phyloP scores from a whole-genome alignment of 2,888 invertebrate species.

The Mythimna lalbum region DNA sequence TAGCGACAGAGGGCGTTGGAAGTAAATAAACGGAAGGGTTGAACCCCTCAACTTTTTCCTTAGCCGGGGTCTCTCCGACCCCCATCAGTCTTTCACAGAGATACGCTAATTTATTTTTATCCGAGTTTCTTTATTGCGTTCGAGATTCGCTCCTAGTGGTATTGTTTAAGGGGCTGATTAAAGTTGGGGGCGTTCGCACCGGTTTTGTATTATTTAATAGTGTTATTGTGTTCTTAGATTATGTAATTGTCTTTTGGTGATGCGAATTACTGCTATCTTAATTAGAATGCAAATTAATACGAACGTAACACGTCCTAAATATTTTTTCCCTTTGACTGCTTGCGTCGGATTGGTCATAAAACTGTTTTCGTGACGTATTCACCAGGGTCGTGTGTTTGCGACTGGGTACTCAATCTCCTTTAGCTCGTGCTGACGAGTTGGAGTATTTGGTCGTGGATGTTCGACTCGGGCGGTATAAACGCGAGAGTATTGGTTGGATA shows the following conservation, averaged over 20 bases:
- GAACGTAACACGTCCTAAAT: background rate
- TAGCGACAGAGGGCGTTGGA: conserved; percentile 74
- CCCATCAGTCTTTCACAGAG: conserved; percentile 84
- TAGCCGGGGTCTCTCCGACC: conserved; percentile 74
- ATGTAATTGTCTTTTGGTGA: conserved; percentile 62
- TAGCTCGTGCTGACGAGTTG: too few relatives aligned
- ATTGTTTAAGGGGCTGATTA: conserved; percentile 82
- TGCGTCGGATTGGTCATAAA: too few relatives aligned
- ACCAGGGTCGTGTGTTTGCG: too few relatives aligned
- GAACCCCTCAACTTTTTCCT: conserved; percentile 86
- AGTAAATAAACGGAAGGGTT: conserved; percentile 86
- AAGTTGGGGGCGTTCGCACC: conserved; percentile 68
- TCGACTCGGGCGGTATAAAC: too few relatives aligned
- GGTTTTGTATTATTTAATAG: conserved; percentile 65
- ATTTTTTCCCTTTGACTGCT: too few relatives aligned
- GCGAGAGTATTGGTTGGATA: too few relatives aligned
- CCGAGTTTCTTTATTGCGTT: conserved; percentile 83
- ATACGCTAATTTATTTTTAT: conserved; percentile 88
- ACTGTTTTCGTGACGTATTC: too few relatives aligned
- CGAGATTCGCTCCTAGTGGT: conserved; percentile 80
- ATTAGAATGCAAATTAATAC: conserved; percentile 47
- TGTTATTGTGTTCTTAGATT: conserved; percentile 51
- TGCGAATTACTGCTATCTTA: conserved; percentile 55
- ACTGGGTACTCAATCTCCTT: too few relatives aligned
- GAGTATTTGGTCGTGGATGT: too few relatives aligned